Evolutionary conservation across 2,888 invertebrate genomes (phyloP).

Genomic region (Mythimna lalbum): DNA sequence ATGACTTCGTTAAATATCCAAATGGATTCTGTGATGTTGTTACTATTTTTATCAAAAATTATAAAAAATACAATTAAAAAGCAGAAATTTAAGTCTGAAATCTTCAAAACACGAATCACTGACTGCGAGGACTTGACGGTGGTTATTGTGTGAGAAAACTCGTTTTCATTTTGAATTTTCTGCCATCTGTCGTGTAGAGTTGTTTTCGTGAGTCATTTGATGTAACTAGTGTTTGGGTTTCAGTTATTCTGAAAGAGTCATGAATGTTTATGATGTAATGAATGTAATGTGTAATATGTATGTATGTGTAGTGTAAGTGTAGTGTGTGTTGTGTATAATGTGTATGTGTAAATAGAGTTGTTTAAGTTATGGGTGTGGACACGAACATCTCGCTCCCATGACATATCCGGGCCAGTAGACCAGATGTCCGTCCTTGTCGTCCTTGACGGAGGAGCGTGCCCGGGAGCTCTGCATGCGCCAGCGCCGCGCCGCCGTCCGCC

Average conservation of each 20-base stretch:
- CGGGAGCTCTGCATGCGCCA: slow-evolving; percentile 94
- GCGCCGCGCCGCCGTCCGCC: slow-evolving; percentile 66
- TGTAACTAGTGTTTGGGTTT: slow-evolving; percentile 53
- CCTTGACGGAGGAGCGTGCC: slow-evolving; percentile 97
- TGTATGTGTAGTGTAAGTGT: slow-evolving; percentile 41
- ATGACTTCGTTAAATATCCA: slow-evolving; percentile 73
- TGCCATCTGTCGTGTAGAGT: slow-evolving; percentile 58
- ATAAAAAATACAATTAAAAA: slow-evolving; percentile 62
- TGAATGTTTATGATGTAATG: slow-evolving; percentile 44
- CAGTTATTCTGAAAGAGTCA: slow-evolving; percentile 48
- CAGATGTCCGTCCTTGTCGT: slow-evolving; percentile 99
- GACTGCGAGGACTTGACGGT: slow-evolving; percentile 64
- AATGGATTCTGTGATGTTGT: slow-evolving; percentile 55
- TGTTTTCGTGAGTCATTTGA: slow-evolving; percentile 55
- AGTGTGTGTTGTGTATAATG: slow-evolving; percentile 38
- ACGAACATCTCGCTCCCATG: slow-evolving; percentile 99
- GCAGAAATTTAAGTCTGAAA: slow-evolving; percentile 64
- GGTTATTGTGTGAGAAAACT: slow-evolving; percentile 55
- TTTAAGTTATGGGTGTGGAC: slow-evolving; percentile 92
- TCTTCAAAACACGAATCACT: slow-evolving; percentile 70
- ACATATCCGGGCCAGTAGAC: slow-evolving; percentile 99
- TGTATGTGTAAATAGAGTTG: slow-evolving; percentile 68
- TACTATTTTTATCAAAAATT: slow-evolving; percentile 62
- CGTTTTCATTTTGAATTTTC: slow-evolving; percentile 56
- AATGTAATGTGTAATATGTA: slow-evolving; percentile 52